Evolutionary conservation across 2,113 vertebrate genomes (phyloP), one percentile per base, ranked within the genome.

Genomic region (Lathamus discolor): DNA sequence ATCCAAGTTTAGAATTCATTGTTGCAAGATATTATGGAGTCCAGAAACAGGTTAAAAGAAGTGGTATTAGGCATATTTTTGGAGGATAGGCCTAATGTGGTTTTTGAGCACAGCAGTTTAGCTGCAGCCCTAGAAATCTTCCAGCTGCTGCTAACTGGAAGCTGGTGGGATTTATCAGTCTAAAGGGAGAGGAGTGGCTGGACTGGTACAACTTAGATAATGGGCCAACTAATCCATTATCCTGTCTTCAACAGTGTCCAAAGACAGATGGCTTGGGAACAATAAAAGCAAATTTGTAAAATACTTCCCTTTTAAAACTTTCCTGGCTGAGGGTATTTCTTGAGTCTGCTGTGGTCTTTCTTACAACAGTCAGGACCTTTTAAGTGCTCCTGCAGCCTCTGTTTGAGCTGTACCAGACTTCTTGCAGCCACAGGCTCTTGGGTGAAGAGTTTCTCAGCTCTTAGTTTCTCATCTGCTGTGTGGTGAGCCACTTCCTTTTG

Each of bases 391-490:
- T 76, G 33, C 52, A 83, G n/a, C 20, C 55, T 80, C 35, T 39
- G 0, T 24, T 63, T 35, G 54, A 70, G 22, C 10, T 8, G 24
- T 24, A 17, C 19, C 51, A 83, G 44, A 31, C 14, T 67, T 57
- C 37, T 77, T 69, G 49, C 43, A 62, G 46, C 44, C 28, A 15
- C 54, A 76, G 59, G 29, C 62, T 72, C 39, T 48, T 29, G 20
- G 24, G 12, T 0, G 0, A 80, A 61, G 24, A 49, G 28, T 63
- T 92, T 86, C 54, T 64, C 0, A 0, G 33, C 22, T 41, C 35
- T 59, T 29, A 16, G 33, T 59, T 35, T 35, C 8, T 43, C 33
- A 0, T n/a, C 44, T 77, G 59, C 35, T 4, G 0, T 62, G 59
- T 41, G 79, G 39, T 33, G 79, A 90, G 41, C 64, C 54, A 33